phyloP scores from a whole-genome alignment of 2,113 vertebrate genomes.

The Geococcyx californianus region DNA sequence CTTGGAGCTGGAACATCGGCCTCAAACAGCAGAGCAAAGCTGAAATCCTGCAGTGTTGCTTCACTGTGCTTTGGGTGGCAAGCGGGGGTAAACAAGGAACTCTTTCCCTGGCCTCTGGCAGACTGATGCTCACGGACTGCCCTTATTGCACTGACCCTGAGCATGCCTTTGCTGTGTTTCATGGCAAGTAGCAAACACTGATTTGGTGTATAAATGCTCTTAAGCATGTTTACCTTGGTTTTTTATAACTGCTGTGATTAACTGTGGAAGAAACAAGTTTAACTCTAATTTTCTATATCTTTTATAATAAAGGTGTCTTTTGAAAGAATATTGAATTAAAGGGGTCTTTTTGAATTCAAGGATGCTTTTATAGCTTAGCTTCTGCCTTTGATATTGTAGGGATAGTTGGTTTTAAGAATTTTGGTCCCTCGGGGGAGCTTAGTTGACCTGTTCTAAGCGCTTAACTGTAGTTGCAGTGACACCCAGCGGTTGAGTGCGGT shows the following conservation, averaged over 20 bases:
- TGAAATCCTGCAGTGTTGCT: background rate
- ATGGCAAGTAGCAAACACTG: background rate
- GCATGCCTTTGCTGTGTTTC: background rate
- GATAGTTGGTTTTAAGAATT: background rate
- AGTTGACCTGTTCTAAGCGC: background rate
- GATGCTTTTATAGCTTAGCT: background rate
- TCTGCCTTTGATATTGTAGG: background rate
- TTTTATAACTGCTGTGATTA: slow-evolving; percentile 48
- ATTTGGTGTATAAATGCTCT: background rate
- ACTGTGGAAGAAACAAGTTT: slow-evolving; percentile 21
- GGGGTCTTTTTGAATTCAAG: background rate
- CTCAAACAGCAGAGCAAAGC: background rate
- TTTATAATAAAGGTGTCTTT: slow-evolving; percentile 77
- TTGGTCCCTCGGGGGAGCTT: background rate
- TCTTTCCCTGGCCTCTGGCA: background rate
- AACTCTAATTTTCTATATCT: slow-evolving; percentile 64
- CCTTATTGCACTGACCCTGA: background rate
- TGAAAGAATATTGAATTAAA: background rate
- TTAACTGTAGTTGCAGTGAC: background rate
- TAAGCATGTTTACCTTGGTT: background rate
- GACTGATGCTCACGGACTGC: background rate
- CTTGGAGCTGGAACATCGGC: background rate
- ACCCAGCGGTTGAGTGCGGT: background rate
- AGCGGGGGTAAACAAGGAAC: accelerated
- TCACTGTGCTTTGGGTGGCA: background rate